Evolutionary conservation across 1,140 invertebrate species (phyloP).

Genomic region (Sipha flava): DNA sequence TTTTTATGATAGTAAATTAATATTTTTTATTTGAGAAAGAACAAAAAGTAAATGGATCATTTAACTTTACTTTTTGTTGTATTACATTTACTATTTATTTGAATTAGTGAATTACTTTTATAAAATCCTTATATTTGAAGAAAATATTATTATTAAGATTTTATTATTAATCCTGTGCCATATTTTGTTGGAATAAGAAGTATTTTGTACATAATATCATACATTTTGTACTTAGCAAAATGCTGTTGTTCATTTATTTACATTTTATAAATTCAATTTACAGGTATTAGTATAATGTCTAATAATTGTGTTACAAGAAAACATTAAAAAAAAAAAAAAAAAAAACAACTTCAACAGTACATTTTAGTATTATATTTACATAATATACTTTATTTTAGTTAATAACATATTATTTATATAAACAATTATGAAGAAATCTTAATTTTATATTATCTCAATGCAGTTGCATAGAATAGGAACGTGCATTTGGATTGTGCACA

Average conservation of each 20-base stretch:
- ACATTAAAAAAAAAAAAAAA: background rate
- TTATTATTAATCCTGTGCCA: too few species aligned
- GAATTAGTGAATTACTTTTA: too few species aligned
- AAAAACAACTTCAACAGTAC: background rate
- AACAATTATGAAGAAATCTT: background rate
- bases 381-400: background rate
- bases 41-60: too few species aligned
- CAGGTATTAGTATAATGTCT: background rate
- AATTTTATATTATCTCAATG: background rate
- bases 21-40: too few species aligned
- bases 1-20: too few species aligned
- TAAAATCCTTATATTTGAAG: too few species aligned
- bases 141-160: too few species aligned
- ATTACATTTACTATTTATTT: too few species aligned
- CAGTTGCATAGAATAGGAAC: constrained; percentile 23
- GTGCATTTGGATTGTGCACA: constrained; percentile 73
- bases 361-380: background rate
- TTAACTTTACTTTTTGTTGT: too few species aligned
- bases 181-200: too few species aligned
- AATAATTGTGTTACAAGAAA: background rate
- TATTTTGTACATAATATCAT: too few species aligned
- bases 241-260: background rate
- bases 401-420: background rate
- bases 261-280: background rate
- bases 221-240: too few species aligned